Evolutionary conservation across 2,888 invertebrate species (phyloP), one percentile per base, ranked within the genome.

Genomic region (Drosophila sordidapex): DNA sequence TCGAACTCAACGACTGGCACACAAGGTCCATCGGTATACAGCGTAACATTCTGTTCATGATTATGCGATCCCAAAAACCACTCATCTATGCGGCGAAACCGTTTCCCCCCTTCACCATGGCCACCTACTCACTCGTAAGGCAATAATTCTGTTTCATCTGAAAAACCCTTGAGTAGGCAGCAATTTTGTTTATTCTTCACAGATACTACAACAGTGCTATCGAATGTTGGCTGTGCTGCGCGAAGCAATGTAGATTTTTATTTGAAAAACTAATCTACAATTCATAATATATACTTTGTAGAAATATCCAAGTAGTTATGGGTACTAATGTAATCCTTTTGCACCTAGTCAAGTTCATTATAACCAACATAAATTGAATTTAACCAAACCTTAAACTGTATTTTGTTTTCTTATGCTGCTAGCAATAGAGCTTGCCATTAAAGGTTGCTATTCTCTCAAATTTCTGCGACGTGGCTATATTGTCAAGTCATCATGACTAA

Each of bases 101-200:
- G 1, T 83, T 92, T 31, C 79, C 82, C 40, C 87, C 87, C 33
- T 90, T 90, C 29, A 90, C 88, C 33, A 82, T 91, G 58, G 74
- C 84, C 21, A 83, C 92, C 36, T 91, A 92, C 66, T 82, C 90
- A n/a, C 82, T 81, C 7, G 92, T 92, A 82, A 84, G 79, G 53
- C 33, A 35, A 43, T 43, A 18, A 18, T 1, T 3, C 10, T 10
- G 8, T n/a, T 11, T 15, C 6, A 21, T 15, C 0, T 5, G 0
- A 11, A 21, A 25, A 10, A 31, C 13, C 29, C 18, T 33, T 43
- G 27, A 27, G 10, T n/a, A 33, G 38, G 33, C 35, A 33, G 15
- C n/a, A 2, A 25, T 10, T 43, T 53, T 54, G 4, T 33, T 38
- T 54, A 61, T 13, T 21, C 71, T 83, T 11, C 62, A 89, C 73